Conservation (phyloP, 2,888 invertebrate genomes). For the Ennomos fuscantarius region DNA sequence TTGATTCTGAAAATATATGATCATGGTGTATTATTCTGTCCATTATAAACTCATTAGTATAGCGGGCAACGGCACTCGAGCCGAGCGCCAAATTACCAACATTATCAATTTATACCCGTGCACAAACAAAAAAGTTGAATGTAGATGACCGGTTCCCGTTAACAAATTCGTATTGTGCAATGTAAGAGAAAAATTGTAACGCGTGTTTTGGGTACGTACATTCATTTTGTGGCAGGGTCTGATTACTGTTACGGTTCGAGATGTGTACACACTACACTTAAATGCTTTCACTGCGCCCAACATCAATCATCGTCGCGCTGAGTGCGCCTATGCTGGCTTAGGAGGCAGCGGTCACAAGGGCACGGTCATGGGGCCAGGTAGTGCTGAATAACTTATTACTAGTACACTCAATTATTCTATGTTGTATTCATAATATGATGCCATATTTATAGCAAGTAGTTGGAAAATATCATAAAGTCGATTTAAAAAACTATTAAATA, state of each 20-base stretch:
- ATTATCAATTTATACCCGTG: constrained; percentile 83
- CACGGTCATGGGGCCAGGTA: too few species aligned
- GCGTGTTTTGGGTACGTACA: constrained; percentile 67
- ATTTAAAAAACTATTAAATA: too few species aligned
- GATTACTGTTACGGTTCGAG: constrained; percentile 73
- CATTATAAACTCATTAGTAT: constrained; percentile 85
- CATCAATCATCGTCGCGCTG: constrained; percentile 63
- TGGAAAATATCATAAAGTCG: too few species aligned
- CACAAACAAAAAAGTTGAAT: constrained; percentile 83
- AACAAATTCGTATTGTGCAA: constrained; percentile 85
- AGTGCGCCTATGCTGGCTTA: constrained; percentile 23
- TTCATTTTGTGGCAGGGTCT: constrained; percentile 68
- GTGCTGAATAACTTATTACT: too few species aligned
- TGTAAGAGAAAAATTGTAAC: constrained; percentile 82
- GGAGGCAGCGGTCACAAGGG: not conserved
- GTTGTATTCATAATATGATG: too few species aligned
- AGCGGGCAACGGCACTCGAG: constrained; percentile 81
- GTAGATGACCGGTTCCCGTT: constrained; percentile 82
- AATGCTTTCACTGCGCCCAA: constrained; percentile 74
- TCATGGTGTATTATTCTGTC: constrained; percentile 78
- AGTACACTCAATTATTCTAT: too few species aligned
- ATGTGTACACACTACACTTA: constrained; percentile 61
- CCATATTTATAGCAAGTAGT: too few species aligned
- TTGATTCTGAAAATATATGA: constrained; percentile 81
- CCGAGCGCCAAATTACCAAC: constrained; percentile 83